Percentiles rank a stretch among this genome's conserved stretches.
phyloP scores from a whole-genome alignment of 2,797 vertebrate genomes.

The Labroides dimidiatus region DNA sequence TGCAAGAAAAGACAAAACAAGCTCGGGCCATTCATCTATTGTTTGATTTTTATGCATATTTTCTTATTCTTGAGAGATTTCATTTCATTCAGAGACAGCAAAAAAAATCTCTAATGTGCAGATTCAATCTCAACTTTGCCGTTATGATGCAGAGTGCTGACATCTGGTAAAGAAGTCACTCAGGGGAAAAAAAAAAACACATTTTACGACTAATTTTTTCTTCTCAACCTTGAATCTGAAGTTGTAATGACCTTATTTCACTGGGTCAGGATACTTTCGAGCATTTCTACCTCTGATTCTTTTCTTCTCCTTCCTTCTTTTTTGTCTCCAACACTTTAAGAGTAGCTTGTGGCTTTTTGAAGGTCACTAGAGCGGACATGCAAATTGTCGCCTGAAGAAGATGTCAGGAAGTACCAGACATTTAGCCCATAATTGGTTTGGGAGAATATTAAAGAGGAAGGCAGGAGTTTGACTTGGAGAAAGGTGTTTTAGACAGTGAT shows the following conservation, averaged over 20 bases:
- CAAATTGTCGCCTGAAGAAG: not conserved
- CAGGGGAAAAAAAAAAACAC: slow-evolving; percentile 20
- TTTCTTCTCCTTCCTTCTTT: not conserved
- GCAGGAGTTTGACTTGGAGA: slow-evolving; percentile 3
- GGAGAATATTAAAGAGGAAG: slow-evolving; percentile 5
- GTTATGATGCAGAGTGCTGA: slow-evolving; percentile 37
- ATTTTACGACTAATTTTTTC: slow-evolving; percentile 26
- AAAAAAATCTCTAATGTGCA: not conserved
- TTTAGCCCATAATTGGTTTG: slow-evolving; percentile 25
- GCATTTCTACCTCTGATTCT: not conserved
- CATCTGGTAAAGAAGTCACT: slow-evolving; percentile 41
- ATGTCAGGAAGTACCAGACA: slow-evolving; percentile 2
- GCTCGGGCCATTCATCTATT: slow-evolving; percentile 5
- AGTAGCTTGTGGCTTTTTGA: not conserved
- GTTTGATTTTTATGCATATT: slow-evolving; percentile 28
- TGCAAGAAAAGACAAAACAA: slow-evolving; percentile 43
- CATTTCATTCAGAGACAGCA: slow-evolving; percentile 37
- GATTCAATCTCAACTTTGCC: slow-evolving; percentile 36
- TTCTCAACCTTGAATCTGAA: slow-evolving; percentile 43
- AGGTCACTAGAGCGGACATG: not conserved
- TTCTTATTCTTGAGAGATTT: slow-evolving; percentile 35
- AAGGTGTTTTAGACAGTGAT: not conserved
- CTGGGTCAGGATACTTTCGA: slow-evolving; percentile 44
- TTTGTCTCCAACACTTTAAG: slow-evolving; percentile 11
- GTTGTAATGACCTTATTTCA: slow-evolving; percentile 36